Percentiles rank a stretch among this genome's conserved stretches.
phyloP scores from a whole-genome alignment of 2,888 invertebrate genomes.

The Odontomyia ornata region DNA sequence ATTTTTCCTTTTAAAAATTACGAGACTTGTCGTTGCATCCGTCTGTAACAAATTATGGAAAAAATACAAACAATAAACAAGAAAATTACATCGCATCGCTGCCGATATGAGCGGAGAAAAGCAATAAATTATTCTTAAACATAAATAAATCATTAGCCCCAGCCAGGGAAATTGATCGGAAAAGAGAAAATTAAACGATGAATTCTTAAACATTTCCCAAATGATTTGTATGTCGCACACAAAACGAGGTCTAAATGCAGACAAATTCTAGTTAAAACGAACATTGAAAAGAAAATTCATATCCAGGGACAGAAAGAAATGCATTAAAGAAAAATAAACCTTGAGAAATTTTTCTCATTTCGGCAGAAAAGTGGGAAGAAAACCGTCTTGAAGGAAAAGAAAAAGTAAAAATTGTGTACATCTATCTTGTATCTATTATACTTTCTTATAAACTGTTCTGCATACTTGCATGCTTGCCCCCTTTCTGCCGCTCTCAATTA shows the following conservation, averaged over 20 bases:
- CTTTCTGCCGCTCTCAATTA: neutral
- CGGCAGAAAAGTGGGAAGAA: neutral
- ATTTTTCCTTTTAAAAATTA: no score
- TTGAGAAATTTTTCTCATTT: neutral
- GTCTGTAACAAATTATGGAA: neutral
- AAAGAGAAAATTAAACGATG: neutral
- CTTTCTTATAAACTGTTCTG: neutral
- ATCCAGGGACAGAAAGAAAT: neutral
- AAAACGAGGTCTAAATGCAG: neutral
- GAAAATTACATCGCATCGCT: neutral
- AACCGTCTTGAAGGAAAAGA: no score
- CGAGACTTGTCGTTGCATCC: neutral
- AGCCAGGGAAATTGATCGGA: neutral
- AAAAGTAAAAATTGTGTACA: neutral
- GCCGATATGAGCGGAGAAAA: neutral
- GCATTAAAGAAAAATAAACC: neutral
- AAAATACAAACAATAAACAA: neutral
- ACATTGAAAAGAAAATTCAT: neutral
- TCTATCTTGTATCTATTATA: neutral
- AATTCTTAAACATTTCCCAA: neutral
- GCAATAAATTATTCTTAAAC: neutral
- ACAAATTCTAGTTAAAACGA: neutral
- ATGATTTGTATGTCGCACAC: neutral
- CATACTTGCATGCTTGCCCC: constrained; percentile 4
- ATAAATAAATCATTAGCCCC: neutral